Conservation (phyloP, 2,113 vertebrate species). For the Astatotilapia flaviijosephi region DNA sequence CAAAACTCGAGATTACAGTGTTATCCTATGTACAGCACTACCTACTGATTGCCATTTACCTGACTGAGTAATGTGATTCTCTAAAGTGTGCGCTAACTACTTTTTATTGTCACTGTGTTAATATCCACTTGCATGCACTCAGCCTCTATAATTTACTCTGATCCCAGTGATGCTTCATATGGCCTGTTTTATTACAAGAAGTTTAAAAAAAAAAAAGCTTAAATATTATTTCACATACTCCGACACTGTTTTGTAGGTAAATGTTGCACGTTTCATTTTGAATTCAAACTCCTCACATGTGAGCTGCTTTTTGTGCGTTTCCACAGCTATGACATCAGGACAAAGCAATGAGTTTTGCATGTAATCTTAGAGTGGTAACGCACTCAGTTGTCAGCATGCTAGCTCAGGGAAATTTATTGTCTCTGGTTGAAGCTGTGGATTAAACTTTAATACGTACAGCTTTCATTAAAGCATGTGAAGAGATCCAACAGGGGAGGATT, state of each 20-base stretch:
- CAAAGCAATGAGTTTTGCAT: constrained; percentile 39
- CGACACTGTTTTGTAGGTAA: not conserved
- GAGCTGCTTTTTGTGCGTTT: not conserved
- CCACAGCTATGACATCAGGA: constrained; percentile 62
- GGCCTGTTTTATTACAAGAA: constrained; percentile 4
- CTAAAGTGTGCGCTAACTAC: constrained; percentile 33
- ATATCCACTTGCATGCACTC: constrained; percentile 49
- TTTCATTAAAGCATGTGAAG: not conserved
- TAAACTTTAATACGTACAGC: not conserved
- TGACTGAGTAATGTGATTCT: constrained; percentile 36
- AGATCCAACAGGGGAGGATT: not conserved
- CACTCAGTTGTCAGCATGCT: constrained; percentile 20
- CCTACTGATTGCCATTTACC: constrained; percentile 21
- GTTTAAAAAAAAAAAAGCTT: not conserved
- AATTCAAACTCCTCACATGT: not conserved
- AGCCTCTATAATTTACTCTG: not conserved
- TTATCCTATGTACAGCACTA: constrained; percentile 42
- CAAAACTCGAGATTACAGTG: not conserved
- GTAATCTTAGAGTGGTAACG: constrained; percentile 5
- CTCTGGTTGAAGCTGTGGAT: constrained; percentile 61
- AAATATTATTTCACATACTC: not conserved
- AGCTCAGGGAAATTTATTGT: constrained; percentile 61
- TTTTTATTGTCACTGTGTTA: constrained; percentile 30
- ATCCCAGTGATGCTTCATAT: not conserved
- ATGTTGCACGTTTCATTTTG: not conserved